A percentile compares a stretch with the other conserved stretches of the same genome.
Conservation (phyloP, 2,113 vertebrate species). For the Heliornis fulica region DNA sequence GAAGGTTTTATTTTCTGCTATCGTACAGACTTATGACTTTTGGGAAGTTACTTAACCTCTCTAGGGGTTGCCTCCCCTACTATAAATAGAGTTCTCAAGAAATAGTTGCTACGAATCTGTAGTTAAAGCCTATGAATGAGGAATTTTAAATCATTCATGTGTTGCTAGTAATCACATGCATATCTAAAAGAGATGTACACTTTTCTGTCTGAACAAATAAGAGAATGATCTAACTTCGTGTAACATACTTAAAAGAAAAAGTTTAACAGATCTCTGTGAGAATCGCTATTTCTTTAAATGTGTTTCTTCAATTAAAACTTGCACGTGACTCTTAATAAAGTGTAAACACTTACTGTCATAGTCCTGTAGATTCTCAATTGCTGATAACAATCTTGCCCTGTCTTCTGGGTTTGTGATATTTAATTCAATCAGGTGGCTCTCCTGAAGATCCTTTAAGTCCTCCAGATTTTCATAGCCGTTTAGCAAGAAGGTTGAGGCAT, state of each 20-base stretch:
- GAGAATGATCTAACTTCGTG: not conserved
- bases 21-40: not conserved
- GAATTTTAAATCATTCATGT: not conserved
- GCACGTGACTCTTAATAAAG: not conserved
- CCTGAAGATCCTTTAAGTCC: slow-evolving; percentile 90
- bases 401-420: slow-evolving; percentile 89
- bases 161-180: not conserved
- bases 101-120: not conserved
- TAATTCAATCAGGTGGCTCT: slow-evolving; percentile 92
- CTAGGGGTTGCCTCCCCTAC: not conserved
- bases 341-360: slow-evolving; percentile 81
- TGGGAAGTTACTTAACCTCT: not conserved
- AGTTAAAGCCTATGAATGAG: not conserved
- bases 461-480: slow-evolving; percentile 94
- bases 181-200: not conserved
- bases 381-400: slow-evolving; percentile 82
- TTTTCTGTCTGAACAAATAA: not conserved
- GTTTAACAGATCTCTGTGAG: not conserved
- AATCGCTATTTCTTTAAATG: not conserved
- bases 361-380: slow-evolving; percentile 83
- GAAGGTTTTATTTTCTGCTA: not conserved
- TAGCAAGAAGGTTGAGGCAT: slow-evolving; percentile 86
- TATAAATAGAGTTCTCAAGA: not conserved
- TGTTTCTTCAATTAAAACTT: not conserved
- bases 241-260: not conserved